Evolutionary conservation across 2,888 invertebrate species (phyloP).

Genomic region (Eumerus sabulonum): DNA sequence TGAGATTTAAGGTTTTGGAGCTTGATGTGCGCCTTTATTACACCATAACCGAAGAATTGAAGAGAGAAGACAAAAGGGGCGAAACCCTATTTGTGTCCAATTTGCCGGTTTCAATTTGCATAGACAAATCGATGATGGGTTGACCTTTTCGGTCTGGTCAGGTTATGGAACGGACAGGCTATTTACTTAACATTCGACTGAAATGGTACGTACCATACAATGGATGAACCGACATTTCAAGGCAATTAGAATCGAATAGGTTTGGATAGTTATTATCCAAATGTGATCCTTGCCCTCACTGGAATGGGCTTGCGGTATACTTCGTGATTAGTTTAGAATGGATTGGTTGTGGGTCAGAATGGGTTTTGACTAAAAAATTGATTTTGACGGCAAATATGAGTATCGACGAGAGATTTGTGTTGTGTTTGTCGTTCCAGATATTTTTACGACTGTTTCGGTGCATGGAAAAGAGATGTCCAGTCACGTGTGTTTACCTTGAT

Average conservation of each 20-base stretch:
- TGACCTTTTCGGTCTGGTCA: slow-evolving; percentile 32
- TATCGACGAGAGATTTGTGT: too few species aligned
- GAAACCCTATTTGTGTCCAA: slow-evolving; percentile 24
- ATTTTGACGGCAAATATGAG: too few species aligned
- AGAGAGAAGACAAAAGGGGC: too few species aligned
- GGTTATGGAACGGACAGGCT: slow-evolving; percentile 2
- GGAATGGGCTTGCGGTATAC: too few species aligned
- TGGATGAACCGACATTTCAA: slow-evolving; percentile 43
- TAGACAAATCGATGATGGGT: slow-evolving; percentile 51
- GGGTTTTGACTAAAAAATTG: too few species aligned
- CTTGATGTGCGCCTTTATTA: slow-evolving; percentile 17
- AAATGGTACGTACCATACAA: not conserved
- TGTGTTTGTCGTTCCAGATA: too few species aligned
- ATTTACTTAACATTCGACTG: slow-evolving; percentile 26
- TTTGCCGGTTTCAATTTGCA: slow-evolving; percentile 57
- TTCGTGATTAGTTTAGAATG: too few species aligned
- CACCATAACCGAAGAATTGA: slow-evolving; percentile 21
- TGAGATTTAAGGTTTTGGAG: not conserved
- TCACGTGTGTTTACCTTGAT: too few species aligned
- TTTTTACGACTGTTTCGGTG: too few species aligned
- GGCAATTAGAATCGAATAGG: slow-evolving; percentile 40
- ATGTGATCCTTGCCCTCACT: too few species aligned
- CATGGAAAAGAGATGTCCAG: too few species aligned
- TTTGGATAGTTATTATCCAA: not conserved
- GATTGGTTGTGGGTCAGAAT: too few species aligned